Conservation (phyloP, 2,888 invertebrate genomes). For the Nemapogon koenigi region DNA sequence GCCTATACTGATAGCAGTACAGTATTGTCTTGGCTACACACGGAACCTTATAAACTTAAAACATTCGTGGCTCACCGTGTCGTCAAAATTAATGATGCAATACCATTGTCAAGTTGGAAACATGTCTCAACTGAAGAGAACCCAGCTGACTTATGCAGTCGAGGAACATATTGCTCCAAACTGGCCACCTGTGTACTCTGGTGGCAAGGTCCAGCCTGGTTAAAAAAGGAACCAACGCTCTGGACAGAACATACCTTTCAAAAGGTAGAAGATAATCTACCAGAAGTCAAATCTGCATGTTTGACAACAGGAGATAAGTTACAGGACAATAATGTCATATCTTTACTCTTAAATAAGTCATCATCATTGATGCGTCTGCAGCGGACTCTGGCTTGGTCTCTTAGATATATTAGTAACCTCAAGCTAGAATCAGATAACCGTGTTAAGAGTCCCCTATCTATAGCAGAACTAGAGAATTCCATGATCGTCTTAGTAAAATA, state of each 20-base stretch:
- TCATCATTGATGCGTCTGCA: no score
- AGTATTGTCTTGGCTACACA: conserved; percentile 1
- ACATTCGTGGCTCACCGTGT: no score
- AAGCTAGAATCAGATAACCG: neutral
- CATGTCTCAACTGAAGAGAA: neutral
- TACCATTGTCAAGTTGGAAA: no score
- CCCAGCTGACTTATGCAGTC: neutral
- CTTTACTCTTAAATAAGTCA: no score
- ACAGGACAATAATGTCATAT: no score
- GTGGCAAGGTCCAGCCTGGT: neutral
- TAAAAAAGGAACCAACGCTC: neutral
- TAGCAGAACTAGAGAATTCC: conserved; percentile 1
- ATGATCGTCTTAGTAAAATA: neutral
- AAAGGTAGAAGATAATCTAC: neutral
- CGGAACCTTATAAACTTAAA: no score
- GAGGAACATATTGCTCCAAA: neutral
- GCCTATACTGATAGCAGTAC: conserved; percentile 3
- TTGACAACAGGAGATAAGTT: no score
- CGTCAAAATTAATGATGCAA: no score
- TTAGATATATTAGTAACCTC: conserved; percentile 1
- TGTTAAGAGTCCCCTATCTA: neutral
- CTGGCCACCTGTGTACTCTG: neutral
- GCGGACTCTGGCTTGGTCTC: neutral
- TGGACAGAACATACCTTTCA: neutral
- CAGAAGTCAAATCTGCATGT: conserved; percentile 1